Evolutionary conservation across 2,888 invertebrate genomes (phyloP).

Genomic region (Patella pellucida): DNA sequence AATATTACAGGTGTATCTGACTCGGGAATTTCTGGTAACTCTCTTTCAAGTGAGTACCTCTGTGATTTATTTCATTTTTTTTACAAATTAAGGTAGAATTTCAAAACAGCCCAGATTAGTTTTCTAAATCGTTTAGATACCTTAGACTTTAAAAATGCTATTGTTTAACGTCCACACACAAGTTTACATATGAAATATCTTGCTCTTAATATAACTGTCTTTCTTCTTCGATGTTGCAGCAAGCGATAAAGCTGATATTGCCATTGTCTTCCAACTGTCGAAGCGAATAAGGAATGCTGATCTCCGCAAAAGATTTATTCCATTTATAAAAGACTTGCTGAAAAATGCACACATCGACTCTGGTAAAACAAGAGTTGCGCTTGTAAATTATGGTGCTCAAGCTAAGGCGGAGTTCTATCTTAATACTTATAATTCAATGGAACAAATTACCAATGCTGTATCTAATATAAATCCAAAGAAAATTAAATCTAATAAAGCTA

Average conservation of each 20-base stretch:
- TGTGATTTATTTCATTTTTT: too few species aligned
- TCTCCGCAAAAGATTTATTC: slow-evolving; percentile 37
- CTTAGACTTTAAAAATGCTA: too few species aligned
- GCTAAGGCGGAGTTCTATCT: slow-evolving; percentile 45
- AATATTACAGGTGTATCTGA: not conserved
- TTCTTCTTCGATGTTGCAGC: slow-evolving; percentile 34
- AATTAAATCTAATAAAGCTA: slow-evolving; percentile 30
- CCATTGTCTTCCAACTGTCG: slow-evolving; percentile 41
- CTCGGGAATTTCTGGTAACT: not conserved
- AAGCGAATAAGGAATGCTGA: slow-evolving; percentile 39
- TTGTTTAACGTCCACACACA: too few species aligned
- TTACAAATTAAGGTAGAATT: too few species aligned
- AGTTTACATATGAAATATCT: too few species aligned
- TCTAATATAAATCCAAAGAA: slow-evolving; percentile 33
- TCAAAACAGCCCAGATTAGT: too few species aligned
- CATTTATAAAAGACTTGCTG: slow-evolving; percentile 42
- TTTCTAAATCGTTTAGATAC: too few species aligned
- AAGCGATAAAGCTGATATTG: slow-evolving; percentile 40
- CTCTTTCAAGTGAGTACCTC: not conserved
- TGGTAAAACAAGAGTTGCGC: slow-evolving; percentile 51
- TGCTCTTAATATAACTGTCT: not conserved
- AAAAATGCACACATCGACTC: slow-evolving; percentile 40
- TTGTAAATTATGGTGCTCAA: slow-evolving; percentile 65
- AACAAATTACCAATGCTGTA: slow-evolving; percentile 36
- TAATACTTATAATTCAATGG: slow-evolving; percentile 35